Base-by-base conservation (phyloP, 1,140 invertebrate genomes). In the Drosophila nasuta region DNA sequence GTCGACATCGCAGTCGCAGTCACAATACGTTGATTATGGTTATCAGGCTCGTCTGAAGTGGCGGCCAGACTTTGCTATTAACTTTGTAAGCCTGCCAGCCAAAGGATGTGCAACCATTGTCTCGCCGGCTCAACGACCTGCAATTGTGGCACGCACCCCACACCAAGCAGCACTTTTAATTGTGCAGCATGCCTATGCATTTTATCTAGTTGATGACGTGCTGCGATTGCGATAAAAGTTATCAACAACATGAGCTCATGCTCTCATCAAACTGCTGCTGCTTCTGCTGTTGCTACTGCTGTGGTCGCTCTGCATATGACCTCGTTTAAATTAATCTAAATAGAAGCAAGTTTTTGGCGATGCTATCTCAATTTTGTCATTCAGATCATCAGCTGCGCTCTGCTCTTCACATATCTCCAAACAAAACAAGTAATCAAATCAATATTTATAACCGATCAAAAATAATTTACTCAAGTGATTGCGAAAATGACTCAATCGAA, bases 261-360 rank as follows among this genome's bases (percentile, higher is more conserved):
- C 56, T 48, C 5, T 35, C 46, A 28, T 28, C 3, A 0, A 33
- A 7, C 15, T 35, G 25, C 17, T 46, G 33, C 52, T 48, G 71
- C 33, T 63, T 11, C 41, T 13, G 30, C 45, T 49, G 17, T 10
- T 66, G 65, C 46, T 68, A 63, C 52, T 60, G 58, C 49, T 70
- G 72, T 52, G 74, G 73, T 72, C 52, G 58, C 64, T 73, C 70
- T 81, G 80, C 80, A 83, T 60, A 58, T 83, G 83, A 83, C 83
- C 85, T 89, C 83, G 81, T 83, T 89, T 88, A 41, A 72, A 78
- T 89, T 64, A 73, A 80, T 62, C 73, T 69, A 52, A 28, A 67
- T 52, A 58, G n/a, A 13, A 57, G 17, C 54, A n/a, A 43, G 7
- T 46, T 62, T 25, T 62, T 13, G 13, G 28, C 38, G 71, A 62